Evolutionary conservation across 2,888 invertebrate species (phyloP).

Genomic region (Graphium colonna): DNA sequence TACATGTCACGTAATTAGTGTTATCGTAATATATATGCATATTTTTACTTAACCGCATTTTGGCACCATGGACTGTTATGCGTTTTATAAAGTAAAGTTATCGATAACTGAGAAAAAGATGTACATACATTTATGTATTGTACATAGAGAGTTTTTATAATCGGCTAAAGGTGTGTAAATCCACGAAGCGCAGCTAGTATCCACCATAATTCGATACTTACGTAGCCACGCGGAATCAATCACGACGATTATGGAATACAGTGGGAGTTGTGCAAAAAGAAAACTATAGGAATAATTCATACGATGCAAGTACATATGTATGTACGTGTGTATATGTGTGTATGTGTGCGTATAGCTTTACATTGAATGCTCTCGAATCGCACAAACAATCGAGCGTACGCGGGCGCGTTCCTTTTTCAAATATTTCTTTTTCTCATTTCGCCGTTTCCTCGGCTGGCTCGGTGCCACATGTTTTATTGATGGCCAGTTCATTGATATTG

Average conservation of each 20-base stretch:
- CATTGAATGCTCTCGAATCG: conserved; percentile 72
- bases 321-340: too few species aligned
- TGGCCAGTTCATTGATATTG: conserved; percentile 79
- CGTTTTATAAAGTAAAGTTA: too few species aligned
- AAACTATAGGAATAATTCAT: conserved; percentile 61
- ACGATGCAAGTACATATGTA: conserved; percentile 36
- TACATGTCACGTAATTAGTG: too few species aligned
- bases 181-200: too few species aligned
- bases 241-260: conserved; percentile 48
- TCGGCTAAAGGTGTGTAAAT: too few species aligned
- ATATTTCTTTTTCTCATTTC: conserved; percentile 76
- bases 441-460: conserved; percentile 75
- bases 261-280: conserved; percentile 38
- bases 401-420: conserved; percentile 66
- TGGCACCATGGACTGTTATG: too few species aligned
- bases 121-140: too few species aligned
- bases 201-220: conserved; percentile 55
- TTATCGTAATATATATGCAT: too few species aligned
- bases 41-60: not conserved
- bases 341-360: conserved; percentile 49
- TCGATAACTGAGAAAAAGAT: too few species aligned
- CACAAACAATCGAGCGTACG: conserved; percentile 71
- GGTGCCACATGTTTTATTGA: conserved; percentile 79
- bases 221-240: conserved; percentile 58
- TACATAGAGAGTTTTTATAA: too few species aligned